Evolutionary conservation across 2,113 vertebrate species (phyloP).

Genomic region (Tragelaphus scriptus): DNA sequence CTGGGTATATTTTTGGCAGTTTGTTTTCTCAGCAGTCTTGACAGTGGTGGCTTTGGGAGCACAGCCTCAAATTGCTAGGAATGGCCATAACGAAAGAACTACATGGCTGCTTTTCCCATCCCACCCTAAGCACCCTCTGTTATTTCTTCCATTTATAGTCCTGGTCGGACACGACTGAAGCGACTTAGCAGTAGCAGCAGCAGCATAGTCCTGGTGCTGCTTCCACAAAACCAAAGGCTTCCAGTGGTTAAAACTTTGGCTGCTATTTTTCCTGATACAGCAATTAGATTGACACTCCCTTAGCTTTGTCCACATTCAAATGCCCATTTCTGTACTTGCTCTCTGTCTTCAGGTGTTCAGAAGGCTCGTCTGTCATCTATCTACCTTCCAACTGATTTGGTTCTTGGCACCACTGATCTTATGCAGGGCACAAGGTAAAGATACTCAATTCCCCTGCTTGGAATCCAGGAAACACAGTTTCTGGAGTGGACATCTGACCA

Average conservation of each 20-base stretch:
- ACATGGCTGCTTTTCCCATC: neutral
- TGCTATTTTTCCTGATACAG: neutral
- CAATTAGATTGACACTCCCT: neutral
- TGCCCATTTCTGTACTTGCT: conserved; percentile 48
- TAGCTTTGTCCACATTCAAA: conserved; percentile 12
- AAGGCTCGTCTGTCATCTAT: conserved; percentile 45
- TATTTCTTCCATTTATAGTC: conserved; percentile 38
- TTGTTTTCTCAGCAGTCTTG: neutral
- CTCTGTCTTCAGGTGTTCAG: conserved; percentile 60
- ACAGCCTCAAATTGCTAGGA: neutral
- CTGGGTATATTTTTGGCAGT: neutral
- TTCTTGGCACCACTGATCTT: conserved; percentile 38
- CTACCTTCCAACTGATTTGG: conserved; percentile 62
- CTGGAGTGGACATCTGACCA: neutral
- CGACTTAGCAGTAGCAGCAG: too few species aligned
- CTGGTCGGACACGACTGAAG: too few species aligned
- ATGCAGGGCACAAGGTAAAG: conserved; percentile 67
- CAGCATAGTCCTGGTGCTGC: neutral
- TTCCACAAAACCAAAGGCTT: neutral
- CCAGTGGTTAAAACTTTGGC: neutral
- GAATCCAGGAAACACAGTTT: neutral
- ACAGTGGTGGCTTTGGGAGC: neutral
- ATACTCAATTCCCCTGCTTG: neutral
- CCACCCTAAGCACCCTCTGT: neutral
- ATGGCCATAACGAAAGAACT: neutral